These are phyloP conservation scores for Drosophila fuyamai DNA, from an alignment of 1,140 invertebrate species.

Conservation along the genomic window DNA sequence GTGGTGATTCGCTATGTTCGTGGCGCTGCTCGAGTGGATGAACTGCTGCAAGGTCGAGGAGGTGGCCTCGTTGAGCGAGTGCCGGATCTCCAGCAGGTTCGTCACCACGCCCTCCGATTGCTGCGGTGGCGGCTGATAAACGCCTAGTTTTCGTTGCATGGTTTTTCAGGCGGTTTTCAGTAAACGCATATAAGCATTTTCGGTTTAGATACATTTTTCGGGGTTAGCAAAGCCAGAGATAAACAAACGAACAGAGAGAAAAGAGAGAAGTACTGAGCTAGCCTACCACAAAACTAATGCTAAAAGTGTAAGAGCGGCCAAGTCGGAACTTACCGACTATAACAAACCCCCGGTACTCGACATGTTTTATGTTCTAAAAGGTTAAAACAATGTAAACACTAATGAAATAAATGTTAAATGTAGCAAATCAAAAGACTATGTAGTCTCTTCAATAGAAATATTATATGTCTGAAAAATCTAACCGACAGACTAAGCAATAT, in stretches of 20 bases:
- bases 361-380: background rate
- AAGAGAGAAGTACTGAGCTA: slow-evolving; percentile 34
- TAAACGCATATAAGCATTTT: slow-evolving; percentile 11
- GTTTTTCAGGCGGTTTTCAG: slow-evolving; percentile 6
- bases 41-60: slow-evolving; percentile 73
- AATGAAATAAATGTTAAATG: background rate
- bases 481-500: too few relatives aligned
- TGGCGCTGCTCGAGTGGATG: slow-evolving; percentile 71
- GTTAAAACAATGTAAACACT: background rate
- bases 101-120: slow-evolving; percentile 70
- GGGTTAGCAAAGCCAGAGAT: slow-evolving; percentile 51
- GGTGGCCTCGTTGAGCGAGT: slow-evolving; percentile 79
- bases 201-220: slow-evolving; percentile 27
- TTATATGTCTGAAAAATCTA: too few relatives aligned
- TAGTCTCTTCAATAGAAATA: too few relatives aligned
- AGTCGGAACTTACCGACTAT: slow-evolving; percentile 2
- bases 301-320: slow-evolving; percentile 1
- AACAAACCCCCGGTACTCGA: background rate
- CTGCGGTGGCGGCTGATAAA: slow-evolving; percentile 66
- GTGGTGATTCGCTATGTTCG: slow-evolving; percentile 49
- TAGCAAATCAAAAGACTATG: too few relatives aligned
- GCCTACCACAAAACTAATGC: slow-evolving; percentile 36
- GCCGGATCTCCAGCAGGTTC: slow-evolving; percentile 77
- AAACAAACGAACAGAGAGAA: slow-evolving; percentile 41
- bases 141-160: slow-evolving; percentile 52